Evolutionary conservation across 2,888 invertebrate species (phyloP), one percentile per base, ranked within the genome.

Genomic region (Prostheceraeus crozeri): DNA sequence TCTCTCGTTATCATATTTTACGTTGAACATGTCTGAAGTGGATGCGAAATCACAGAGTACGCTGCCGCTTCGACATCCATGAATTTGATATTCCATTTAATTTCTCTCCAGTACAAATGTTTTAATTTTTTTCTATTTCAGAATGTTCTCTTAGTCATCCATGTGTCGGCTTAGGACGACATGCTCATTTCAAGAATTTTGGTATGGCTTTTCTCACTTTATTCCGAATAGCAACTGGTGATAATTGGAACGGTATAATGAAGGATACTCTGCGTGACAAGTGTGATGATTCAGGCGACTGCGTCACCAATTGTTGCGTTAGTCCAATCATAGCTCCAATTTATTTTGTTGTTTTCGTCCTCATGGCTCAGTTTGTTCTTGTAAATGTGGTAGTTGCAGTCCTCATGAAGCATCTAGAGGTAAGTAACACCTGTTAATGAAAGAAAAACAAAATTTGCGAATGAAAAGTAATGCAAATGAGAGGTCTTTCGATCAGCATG

Each of bases 191-290:
- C 78, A 86, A 87, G 67, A 90, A 96, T 78, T 96, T 96, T 78
- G 80, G 80, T 58, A 98, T 99, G 91, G 98, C 96, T 40, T 98
- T 99, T 78, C 81, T 98, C 65, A 98, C 98, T 27, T 81, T 99
- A 66, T 99, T 98, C 80, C 84, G 98, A 64, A 96, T 98, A 56
- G 98, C 98, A 53, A 98, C 98, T 19, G 98, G 98, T 48, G 98
- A 99, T 78, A 99, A 99, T 80, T 99, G 98, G 98, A 99, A 99
- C 76, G 98, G 98, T 62, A 98, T 99, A 71, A 98, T 99, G 98
- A 99, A 99, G 77, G 80, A 79, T 60, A 94, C 94, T 4, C 79
- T 99, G 65, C 82, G 94, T 62, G 91, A 93, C 74, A 86, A 91
- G 72, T 98, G 96, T 77, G 87, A 73, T 63, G 70, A 72, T 16